A percentile compares a stretch with the other conserved stretches of the same genome.
Conservation (phyloP, 1,140 invertebrate species). For the Meloidogyne floridensis region DNA sequence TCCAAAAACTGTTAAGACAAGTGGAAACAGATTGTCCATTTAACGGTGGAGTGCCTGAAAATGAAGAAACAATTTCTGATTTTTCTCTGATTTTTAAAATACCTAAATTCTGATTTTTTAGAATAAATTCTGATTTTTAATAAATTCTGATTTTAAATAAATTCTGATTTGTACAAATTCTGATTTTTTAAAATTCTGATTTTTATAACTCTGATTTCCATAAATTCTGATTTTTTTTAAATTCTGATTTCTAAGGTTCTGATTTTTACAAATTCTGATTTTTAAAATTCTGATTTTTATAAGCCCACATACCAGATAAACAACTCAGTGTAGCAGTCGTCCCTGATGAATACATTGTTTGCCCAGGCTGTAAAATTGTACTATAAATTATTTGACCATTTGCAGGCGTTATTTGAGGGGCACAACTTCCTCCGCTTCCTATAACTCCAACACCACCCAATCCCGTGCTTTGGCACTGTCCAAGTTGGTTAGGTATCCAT, state of each 20-base stretch:
- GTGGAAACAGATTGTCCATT: neutral
- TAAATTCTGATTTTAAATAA: too few relatives aligned
- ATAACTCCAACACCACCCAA: neutral
- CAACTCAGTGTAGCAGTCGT: constrained; percentile 21
- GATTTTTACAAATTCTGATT: too few relatives aligned
- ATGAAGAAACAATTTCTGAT: too few relatives aligned
- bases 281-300: too few relatives aligned
- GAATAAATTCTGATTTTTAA: too few relatives aligned
- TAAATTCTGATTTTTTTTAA: too few relatives aligned
- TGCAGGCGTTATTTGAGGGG: neutral
- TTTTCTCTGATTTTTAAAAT: too few relatives aligned
- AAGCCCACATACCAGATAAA: neutral
- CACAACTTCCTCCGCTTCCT: neutral
- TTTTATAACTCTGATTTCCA: too few relatives aligned
- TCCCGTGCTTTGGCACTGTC: constrained; percentile 12
- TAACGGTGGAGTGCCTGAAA: constrained; percentile 14
- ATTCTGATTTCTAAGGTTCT: too few relatives aligned
- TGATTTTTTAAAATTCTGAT: too few relatives aligned
- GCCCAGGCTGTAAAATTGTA: constrained; percentile 1
- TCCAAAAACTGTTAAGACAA: constrained; percentile 20
- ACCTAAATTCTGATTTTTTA: too few relatives aligned
- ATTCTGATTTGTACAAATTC: too few relatives aligned
- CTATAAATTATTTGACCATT: constrained; percentile 17
- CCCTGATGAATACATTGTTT: constrained; percentile 3
- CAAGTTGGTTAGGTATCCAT: constrained; percentile 15